These are phyloP conservation scores for Acropora yongei DNA, from an alignment of 64 coral and sea anemone species.

Conservation along the genomic window DNA sequence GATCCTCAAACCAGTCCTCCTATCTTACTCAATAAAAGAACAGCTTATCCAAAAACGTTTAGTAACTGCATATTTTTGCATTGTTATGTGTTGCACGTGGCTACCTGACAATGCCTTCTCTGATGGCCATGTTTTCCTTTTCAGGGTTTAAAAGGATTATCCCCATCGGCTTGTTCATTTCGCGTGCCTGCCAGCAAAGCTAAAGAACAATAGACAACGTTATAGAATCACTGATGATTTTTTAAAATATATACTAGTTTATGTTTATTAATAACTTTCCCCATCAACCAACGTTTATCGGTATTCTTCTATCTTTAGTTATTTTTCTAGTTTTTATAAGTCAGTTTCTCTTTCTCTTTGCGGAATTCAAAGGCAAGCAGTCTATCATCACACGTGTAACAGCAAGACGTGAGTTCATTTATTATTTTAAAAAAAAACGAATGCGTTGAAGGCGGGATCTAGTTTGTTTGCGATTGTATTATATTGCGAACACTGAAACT, in stretches of 20 bases:
- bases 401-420: not conserved
- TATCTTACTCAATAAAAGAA: not conserved
- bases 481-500: no score
- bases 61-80: not conserved
- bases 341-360: not conserved
- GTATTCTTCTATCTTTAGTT: not conserved
- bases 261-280: slow-evolving; percentile 3
- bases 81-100: not conserved
- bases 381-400: not conserved
- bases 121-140: slow-evolving; percentile 16
- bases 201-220: slow-evolving; percentile 9
- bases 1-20: not conserved
- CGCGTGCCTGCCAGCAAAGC: not conserved
- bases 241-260: not conserved
- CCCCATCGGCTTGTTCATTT: not conserved
- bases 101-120: not conserved
- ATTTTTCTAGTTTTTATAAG: not conserved
- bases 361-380: not conserved
- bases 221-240: not conserved
- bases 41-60: not conserved
- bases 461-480: no score
- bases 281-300: not conserved
- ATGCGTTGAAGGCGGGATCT: no score
- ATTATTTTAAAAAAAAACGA: not conserved
- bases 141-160: not conserved